Percentiles rank a stretch among this genome's conserved stretches.
These are phyloP conservation scores for Tribolium madens DNA, from an alignment of 1,140 invertebrate species.

Conservation along the genomic window DNA sequence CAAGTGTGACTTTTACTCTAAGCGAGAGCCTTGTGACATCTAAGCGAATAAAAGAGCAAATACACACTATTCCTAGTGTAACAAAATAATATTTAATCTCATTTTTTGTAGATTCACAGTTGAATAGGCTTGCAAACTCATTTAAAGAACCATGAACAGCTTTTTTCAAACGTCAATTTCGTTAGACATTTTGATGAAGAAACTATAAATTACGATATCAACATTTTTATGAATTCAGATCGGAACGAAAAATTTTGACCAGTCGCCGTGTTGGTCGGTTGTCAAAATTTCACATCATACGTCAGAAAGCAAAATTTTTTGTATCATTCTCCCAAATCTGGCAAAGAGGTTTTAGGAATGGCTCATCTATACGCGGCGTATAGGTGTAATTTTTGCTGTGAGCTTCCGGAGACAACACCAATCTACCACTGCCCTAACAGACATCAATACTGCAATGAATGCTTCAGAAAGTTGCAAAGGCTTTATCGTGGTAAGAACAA, in stretches of 20 bases:
- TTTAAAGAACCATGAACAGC: no score
- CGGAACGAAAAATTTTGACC: not conserved
- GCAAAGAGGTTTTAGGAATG: not conserved
- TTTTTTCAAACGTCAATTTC: not conserved
- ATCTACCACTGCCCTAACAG: slow-evolving; percentile 47
- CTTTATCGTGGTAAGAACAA: slow-evolving; percentile 35
- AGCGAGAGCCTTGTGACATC: no score
- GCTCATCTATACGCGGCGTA: slow-evolving; percentile 5
- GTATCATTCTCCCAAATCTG: slow-evolving; percentile 3
- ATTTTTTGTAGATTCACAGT: no score
- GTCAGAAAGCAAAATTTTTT: slow-evolving; percentile 18
- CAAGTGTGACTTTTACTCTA: no score
- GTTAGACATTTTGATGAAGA: not conserved
- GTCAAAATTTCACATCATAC: slow-evolving; percentile 13
- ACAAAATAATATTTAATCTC: no score
- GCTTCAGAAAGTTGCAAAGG: slow-evolving; percentile 42
- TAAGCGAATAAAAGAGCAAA: no score
- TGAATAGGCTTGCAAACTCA: no score
- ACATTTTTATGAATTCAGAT: no score
- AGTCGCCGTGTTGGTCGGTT: slow-evolving; percentile 1
- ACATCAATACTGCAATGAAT: slow-evolving; percentile 47
- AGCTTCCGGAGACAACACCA: slow-evolving; percentile 23
- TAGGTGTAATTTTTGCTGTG: slow-evolving; percentile 42
- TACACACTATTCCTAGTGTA: no score
- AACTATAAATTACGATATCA: no score